phyloP scores from a whole-genome alignment of 2,797 vertebrate species.

The Enteromius thamalakanensis region DNA sequence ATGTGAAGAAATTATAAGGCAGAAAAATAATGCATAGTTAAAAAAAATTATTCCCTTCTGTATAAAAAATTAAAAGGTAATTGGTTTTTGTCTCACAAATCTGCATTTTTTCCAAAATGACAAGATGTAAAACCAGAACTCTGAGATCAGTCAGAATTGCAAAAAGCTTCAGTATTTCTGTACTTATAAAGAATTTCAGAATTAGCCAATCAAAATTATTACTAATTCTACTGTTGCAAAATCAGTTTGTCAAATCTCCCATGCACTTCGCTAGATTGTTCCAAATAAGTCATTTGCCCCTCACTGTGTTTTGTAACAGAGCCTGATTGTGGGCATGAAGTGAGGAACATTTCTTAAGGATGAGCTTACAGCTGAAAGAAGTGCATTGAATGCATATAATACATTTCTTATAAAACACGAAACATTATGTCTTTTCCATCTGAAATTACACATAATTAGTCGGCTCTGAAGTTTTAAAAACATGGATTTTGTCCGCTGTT shows the following conservation, averaged over 20 bases:
- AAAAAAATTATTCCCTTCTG: neutral
- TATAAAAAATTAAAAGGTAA: neutral
- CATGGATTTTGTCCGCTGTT: slow-evolving; percentile 52
- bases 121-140: neutral
- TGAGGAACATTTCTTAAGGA: neutral
- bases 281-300: neutral
- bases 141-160: neutral
- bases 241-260: neutral
- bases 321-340: neutral
- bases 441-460: neutral
- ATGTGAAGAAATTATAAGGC: no score
- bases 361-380: neutral
- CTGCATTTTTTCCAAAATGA: neutral
- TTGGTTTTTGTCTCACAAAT: neutral
- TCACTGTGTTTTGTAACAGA: neutral
- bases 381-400: neutral
- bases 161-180: neutral
- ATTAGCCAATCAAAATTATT: no score
- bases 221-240: neutral
- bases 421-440: neutral
- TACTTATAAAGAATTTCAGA: neutral
- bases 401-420: neutral
- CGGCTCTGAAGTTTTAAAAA: neutral
- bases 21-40: no score
- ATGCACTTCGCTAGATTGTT: neutral